A percentile compares a stretch with the other conserved stretches of the same genome.
These are phyloP conservation scores for Unio pictorum DNA, from an alignment of 2,888 invertebrate genomes.

Conservation along the genomic window DNA sequence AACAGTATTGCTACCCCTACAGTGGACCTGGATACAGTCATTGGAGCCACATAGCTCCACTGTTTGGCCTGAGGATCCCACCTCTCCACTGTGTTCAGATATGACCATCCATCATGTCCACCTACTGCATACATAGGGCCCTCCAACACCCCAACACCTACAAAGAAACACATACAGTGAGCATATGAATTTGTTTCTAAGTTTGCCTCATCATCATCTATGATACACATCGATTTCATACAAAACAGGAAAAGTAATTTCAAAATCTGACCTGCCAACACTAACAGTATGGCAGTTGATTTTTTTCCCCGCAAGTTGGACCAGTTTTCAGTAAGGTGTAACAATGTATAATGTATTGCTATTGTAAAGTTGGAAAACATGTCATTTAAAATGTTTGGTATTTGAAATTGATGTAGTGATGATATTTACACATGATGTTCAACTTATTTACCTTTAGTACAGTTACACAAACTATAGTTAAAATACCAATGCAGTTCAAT, in stretches of 20 bases:
- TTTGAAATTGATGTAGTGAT: too few relatives aligned
- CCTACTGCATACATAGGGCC: slow-evolving; percentile 94
- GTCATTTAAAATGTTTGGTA: too few relatives aligned
- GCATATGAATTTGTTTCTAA: not conserved
- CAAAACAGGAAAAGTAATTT: not conserved
- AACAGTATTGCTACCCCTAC: slow-evolving; percentile 92
- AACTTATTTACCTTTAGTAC: too few relatives aligned
- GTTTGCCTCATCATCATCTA: not conserved
- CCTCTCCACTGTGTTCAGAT: slow-evolving; percentile 91
- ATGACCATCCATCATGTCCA: slow-evolving; percentile 96
- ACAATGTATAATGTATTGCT: too few relatives aligned
- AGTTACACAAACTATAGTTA: too few relatives aligned
- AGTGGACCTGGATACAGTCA: slow-evolving; percentile 90
- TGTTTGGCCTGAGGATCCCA: slow-evolving; percentile 91
- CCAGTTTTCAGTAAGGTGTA: too few relatives aligned
- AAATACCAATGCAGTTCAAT: too few relatives aligned
- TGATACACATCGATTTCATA: not conserved
- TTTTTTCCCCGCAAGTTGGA: too few relatives aligned
- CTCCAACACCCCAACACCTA: slow-evolving; percentile 78
- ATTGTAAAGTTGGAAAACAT: too few relatives aligned
- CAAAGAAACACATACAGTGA: slow-evolving; percentile 5
- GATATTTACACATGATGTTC: too few relatives aligned
- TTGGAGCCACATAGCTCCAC: slow-evolving; percentile 92
- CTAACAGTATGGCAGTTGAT: too few relatives aligned
- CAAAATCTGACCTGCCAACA: too few relatives aligned